A percentile compares a stretch with the other conserved stretches of the same genome.
These are phyloP conservation scores for Pseudolaguvia tuberculata DNA, from an alignment of 2,113 vertebrate genomes.

Conservation along the genomic window DNA sequence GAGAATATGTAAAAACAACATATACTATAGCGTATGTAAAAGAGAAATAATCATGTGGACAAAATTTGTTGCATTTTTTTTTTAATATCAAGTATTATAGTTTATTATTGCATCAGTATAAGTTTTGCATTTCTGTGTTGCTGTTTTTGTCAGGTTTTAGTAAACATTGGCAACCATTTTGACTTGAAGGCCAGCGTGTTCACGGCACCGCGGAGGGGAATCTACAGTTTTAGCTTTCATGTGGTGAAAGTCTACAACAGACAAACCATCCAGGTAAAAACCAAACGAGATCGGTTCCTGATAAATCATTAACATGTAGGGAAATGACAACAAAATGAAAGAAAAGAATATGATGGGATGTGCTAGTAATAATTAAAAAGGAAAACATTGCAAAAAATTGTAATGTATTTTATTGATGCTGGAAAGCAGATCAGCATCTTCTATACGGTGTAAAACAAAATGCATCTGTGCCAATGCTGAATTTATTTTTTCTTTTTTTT, in stretches of 20 bases:
- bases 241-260: conserved; percentile 99
- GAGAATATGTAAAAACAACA: too few relatives aligned
- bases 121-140: background rate
- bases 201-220: conserved; percentile 92
- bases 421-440: background rate
- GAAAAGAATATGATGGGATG: too few relatives aligned
- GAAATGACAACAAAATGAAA: too few relatives aligned
- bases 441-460: background rate
- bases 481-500: background rate
- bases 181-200: conserved; percentile 97
- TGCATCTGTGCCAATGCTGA: background rate
- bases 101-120: too few relatives aligned
- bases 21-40: too few relatives aligned
- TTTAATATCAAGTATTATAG: too few relatives aligned
- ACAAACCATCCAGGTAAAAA: conserved; percentile 98
- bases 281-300: background rate
- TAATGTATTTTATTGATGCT: background rate
- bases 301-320: too few relatives aligned
- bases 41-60: too few relatives aligned
- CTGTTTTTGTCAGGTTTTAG: conserved; percentile 80
- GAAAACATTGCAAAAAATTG: background rate
- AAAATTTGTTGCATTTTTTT: too few relatives aligned
- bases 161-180: conserved; percentile 99
- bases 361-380: too few relatives aligned
- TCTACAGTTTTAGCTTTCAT: conserved; percentile 99